Conservation (phyloP, 2,113 vertebrate species). For the Passer montanus region DNA sequence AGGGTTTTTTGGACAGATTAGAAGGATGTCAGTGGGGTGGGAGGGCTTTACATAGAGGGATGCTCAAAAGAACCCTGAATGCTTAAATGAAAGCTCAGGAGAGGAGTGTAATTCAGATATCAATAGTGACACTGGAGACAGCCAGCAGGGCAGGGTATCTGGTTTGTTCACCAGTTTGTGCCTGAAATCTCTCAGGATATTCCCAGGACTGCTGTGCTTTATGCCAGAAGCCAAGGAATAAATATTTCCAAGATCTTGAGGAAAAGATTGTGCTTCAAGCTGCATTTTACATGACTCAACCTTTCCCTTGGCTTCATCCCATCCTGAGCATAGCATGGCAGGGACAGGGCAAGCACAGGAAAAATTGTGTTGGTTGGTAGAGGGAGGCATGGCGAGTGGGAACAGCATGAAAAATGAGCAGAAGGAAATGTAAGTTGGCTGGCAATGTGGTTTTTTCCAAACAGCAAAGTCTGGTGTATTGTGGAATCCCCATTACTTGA, state of each 20-base stretch:
- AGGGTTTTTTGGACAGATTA: neutral
- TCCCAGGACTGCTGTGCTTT: neutral
- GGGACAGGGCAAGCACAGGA: neutral
- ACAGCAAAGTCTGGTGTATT: neutral
- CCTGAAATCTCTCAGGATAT: neutral
- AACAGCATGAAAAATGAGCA: neutral
- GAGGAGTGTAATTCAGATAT: neutral
- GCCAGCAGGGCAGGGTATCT: neutral
- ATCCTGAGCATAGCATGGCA: rapidly evolving
- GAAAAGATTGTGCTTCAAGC: neutral
- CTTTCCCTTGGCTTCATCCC: neutral
- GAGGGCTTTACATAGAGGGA: neutral
- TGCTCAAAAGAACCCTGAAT: neutral
- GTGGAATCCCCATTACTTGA: neutral
- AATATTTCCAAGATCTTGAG: neutral
- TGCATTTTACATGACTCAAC: rapidly evolving
- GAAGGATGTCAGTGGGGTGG: neutral
- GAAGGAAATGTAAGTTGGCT: neutral
- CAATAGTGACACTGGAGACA: neutral
- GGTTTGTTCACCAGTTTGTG: neutral
- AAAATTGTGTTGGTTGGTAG: neutral
- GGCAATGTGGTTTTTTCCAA: neutral
- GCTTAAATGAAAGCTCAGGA: neutral
- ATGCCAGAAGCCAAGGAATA: neutral
- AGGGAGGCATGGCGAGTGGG: rapidly evolving